Percentiles rank a stretch among this genome's conserved stretches.
phyloP scores from a whole-genome alignment of 2,797 vertebrate genomes.

The Lithobates pipiens region DNA sequence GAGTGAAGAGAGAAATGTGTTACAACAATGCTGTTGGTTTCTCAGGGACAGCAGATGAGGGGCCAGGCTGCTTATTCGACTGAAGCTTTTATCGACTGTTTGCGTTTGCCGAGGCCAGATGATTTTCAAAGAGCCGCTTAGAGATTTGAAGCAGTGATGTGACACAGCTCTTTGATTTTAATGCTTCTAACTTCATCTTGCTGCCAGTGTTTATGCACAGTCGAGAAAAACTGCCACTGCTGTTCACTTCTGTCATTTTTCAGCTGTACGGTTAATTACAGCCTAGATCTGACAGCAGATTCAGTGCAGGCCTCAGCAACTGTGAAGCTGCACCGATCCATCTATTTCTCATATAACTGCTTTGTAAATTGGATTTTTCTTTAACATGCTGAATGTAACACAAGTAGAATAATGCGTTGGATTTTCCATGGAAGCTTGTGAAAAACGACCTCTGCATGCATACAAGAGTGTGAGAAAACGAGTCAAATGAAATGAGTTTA shows the following conservation, averaged over 20 bases:
- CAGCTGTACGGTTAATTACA: conserved; percentile 80
- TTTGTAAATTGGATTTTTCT: not conserved
- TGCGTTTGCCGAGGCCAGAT: conserved; percentile 75
- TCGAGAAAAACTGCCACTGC: conserved; percentile 79
- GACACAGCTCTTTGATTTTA: conserved; percentile 78
- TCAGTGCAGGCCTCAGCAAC: conserved; percentile 63
- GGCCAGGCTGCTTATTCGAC: conserved; percentile 68
- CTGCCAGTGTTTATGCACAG: conserved; percentile 78
- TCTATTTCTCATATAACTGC: conserved; percentile 24
- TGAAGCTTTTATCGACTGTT: conserved; percentile 77
- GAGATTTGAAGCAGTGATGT: conserved; percentile 77
- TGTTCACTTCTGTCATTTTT: conserved; percentile 78
- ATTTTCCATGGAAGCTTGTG: no score
- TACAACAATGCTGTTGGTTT: conserved; percentile 64
- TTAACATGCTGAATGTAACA: no score
- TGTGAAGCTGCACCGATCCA: conserved; percentile 56
- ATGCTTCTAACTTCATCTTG: conserved; percentile 71
- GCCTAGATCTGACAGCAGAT: conserved; percentile 74
- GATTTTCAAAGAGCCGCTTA: conserved; percentile 77
- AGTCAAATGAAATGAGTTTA: no score
- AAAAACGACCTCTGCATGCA: no score
- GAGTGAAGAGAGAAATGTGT: not conserved
- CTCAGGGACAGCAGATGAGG: conserved; percentile 67
- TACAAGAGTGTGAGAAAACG: no score
- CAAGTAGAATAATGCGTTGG: no score